A percentile compares a stretch with the other conserved stretches of the same genome.
Evolutionary conservation across 2,113 vertebrate genomes (phyloP).

Genomic region (Andinoacara biseriatus): DNA sequence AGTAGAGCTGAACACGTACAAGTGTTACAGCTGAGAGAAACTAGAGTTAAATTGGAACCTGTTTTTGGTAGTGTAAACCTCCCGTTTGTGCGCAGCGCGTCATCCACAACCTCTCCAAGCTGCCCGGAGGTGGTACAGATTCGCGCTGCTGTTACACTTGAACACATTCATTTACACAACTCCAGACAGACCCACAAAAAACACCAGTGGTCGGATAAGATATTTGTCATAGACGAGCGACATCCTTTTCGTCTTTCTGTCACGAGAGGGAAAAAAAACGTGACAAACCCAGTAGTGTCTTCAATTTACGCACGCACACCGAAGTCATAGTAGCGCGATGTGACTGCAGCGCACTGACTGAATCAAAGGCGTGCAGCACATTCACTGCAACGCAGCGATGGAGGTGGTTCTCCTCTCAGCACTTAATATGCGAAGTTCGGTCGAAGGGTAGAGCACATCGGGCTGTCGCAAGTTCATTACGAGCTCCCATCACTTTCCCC

Average conservation of each 20-base stretch:
- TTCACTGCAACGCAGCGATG: not conserved
- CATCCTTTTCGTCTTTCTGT: not conserved
- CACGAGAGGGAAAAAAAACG: not conserved
- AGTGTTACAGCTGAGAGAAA: not conserved
- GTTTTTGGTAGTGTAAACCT: not conserved
- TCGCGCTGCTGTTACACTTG: not conserved
- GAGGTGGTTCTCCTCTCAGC: not conserved
- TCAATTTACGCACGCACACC: constrained; percentile 11
- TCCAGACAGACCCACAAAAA: not conserved
- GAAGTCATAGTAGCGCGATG: not conserved
- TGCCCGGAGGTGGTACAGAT: not conserved
- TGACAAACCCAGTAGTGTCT: not conserved
- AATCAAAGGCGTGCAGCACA: not conserved
- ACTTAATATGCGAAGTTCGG: constrained; percentile 3
- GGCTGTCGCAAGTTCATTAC: constrained; percentile 15
- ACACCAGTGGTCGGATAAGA: not conserved
- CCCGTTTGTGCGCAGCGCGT: constrained; percentile 15
- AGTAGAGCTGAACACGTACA: not conserved
- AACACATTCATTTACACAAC: not conserved
- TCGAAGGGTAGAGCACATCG: not conserved
- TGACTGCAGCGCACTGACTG: not conserved
- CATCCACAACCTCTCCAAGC: constrained; percentile 36
- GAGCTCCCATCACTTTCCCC: not conserved
- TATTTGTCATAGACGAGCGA: not conserved
- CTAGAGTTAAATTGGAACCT: not conserved